phyloP scores from a whole-genome alignment of 2,797 vertebrate genomes.

The Protonibea diacanthus region DNA sequence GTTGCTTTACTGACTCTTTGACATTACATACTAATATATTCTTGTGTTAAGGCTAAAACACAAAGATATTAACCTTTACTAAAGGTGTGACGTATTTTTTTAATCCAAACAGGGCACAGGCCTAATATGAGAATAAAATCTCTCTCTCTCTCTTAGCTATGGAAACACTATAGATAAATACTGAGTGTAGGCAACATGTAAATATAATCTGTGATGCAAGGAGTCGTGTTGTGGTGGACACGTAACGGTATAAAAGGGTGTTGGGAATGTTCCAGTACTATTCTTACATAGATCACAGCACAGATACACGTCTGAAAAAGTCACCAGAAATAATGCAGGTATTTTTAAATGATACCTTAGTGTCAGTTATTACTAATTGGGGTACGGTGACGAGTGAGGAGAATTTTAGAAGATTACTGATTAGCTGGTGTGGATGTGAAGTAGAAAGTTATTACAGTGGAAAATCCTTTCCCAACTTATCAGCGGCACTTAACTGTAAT shows the following conservation, averaged over 20 bases:
- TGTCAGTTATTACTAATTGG: slow-evolving; percentile 11
- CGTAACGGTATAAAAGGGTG: neutral
- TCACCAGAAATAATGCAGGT: slow-evolving; percentile 55
- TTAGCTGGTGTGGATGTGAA: slow-evolving; percentile 1
- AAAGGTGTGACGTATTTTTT: too few relatives aligned
- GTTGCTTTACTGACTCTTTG: too few relatives aligned
- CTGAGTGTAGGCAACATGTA: neutral
- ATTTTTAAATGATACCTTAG: slow-evolving; percentile 43
- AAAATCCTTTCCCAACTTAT: slow-evolving; percentile 70
- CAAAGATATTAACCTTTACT: too few relatives aligned
- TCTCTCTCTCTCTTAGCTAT: neutral
- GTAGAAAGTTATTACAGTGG: slow-evolving; percentile 25
- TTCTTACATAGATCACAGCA: slow-evolving; percentile 41
- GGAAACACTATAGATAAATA: slow-evolving; percentile 9
- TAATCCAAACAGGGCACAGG: neutral
- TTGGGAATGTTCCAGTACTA: slow-evolving; percentile 41
- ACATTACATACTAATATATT: too few relatives aligned
- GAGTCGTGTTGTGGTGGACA: slow-evolving; percentile 2
- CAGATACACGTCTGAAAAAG: slow-evolving; percentile 28
- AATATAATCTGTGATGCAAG: slow-evolving; percentile 11
- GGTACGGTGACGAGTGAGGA: neutral
- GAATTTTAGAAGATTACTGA: slow-evolving; percentile 4
- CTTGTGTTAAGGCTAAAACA: too few relatives aligned
- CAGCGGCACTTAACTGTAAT: slow-evolving; percentile 75
- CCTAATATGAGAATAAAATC: neutral